Percentiles rank a stretch among this genome's conserved stretches.
Conservation (phyloP, 2,888 invertebrate species). For the Andrena dorsata region DNA sequence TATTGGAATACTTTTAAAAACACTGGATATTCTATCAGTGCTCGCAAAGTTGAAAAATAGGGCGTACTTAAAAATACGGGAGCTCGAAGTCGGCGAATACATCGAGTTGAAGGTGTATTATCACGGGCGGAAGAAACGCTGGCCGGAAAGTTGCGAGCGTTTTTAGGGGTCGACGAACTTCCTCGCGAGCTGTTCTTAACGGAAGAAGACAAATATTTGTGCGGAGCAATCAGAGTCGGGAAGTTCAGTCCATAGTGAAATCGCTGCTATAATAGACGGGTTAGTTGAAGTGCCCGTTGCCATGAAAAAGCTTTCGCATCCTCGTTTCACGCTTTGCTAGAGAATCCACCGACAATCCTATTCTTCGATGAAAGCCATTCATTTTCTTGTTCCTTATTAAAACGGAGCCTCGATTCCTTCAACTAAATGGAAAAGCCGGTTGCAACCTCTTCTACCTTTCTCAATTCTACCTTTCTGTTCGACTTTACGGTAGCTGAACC, state of each 20-base stretch:
- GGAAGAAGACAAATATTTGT: constrained; percentile 55
- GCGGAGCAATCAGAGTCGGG: not conserved
- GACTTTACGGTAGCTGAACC: not conserved
- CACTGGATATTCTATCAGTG: not conserved
- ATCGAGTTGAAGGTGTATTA: constrained; percentile 3
- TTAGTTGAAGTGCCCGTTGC: constrained; percentile 28
- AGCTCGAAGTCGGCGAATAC: not conserved
- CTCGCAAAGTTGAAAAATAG: not conserved
- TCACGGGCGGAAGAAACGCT: not conserved
- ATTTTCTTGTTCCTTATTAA: constrained; percentile 42
- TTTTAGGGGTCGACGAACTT: constrained; percentile 22
- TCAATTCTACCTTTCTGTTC: not conserved
- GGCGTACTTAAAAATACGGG: not conserved
- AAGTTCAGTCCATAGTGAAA: constrained; percentile 38
- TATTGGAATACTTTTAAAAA: not conserved
- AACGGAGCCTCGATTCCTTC: constrained; percentile 16
- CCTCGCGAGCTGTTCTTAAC: constrained; percentile 20
- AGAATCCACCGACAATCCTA: not conserved
- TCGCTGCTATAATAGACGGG: constrained; percentile 34
- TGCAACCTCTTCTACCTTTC: not conserved
- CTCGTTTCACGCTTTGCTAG: constrained; percentile 25
- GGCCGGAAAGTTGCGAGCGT: constrained; percentile 14
- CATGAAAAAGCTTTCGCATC: constrained; percentile 24
- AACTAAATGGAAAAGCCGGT: constrained; percentile 11
- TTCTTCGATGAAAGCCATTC: not conserved